Evolutionary conservation across 2,888 invertebrate genomes (phyloP).

Genomic region (Zygogramma bicolorata): DNA sequence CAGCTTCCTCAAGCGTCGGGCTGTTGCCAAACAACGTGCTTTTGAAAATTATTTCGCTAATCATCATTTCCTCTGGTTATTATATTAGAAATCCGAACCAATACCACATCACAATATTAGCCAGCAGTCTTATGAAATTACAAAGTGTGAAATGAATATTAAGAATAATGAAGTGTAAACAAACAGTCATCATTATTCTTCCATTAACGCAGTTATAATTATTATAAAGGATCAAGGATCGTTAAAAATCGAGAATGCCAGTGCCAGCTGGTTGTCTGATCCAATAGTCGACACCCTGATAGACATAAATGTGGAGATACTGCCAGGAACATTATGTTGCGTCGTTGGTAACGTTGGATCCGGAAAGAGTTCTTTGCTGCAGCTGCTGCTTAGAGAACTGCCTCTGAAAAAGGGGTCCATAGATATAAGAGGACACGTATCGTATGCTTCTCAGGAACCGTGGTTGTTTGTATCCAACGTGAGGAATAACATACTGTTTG

Average conservation of each 20-base stretch:
- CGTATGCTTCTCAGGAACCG: slow-evolving; percentile 84
- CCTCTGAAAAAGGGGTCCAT: slow-evolving; percentile 73
- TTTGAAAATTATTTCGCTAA: too few species aligned
- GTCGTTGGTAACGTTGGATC: slow-evolving; percentile 77
- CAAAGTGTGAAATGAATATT: too few species aligned
- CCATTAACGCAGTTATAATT: too few species aligned
- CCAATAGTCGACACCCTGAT: slow-evolving; percentile 63
- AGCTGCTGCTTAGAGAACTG: slow-evolving; percentile 80
- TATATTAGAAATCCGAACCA: too few species aligned
- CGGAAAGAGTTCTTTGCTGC: slow-evolving; percentile 78
- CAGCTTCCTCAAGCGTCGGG: too few species aligned
- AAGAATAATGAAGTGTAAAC: too few species aligned
- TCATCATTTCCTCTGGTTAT: too few species aligned
- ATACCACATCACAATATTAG: too few species aligned
- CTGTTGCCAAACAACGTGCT: too few species aligned
- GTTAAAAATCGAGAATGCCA: slow-evolving; percentile 47
- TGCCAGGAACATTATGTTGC: slow-evolving; percentile 64
- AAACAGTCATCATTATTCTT: too few species aligned
- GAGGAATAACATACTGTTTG: slow-evolving; percentile 85
- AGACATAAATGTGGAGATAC: slow-evolving; percentile 68
- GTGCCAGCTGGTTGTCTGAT: slow-evolving; percentile 56
- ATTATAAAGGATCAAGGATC: slow-evolving; percentile 37
- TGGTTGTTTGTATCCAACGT: slow-evolving; percentile 83
- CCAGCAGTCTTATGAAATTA: too few species aligned
- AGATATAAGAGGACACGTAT: slow-evolving; percentile 72